phyloP scores from a whole-genome alignment of 2,797 vertebrate genomes.

The Cephalopachus bancanus region DNA sequence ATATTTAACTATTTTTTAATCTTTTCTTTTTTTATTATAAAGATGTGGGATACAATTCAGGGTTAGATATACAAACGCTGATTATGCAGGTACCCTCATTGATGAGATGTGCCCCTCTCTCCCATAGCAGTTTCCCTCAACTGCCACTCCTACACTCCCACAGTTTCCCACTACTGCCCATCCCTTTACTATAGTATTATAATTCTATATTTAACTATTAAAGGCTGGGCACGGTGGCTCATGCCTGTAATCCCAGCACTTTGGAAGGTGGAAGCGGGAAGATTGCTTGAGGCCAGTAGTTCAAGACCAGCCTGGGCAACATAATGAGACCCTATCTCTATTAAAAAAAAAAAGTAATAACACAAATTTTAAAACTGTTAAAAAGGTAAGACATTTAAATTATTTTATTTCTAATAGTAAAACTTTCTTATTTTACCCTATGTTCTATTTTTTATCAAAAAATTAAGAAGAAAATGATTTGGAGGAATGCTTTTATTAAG shows the following conservation, averaged over 20 bases:
- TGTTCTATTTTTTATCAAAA: conserved; percentile 10
- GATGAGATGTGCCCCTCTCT: too few species aligned
- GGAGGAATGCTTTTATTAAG: conserved; percentile 72
- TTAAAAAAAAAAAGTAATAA: neutral
- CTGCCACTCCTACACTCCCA: too few species aligned
- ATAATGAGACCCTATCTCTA: neutral
- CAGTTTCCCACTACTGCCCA: too few species aligned
- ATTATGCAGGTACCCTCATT: too few species aligned
- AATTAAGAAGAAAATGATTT: conserved; percentile 44
- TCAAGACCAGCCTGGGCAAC: neutral
- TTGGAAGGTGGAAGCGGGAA: neutral
- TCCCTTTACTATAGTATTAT: too few species aligned
- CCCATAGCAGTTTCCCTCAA: too few species aligned
- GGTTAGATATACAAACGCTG: too few species aligned
- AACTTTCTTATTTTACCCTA: neutral
- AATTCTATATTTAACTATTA: too few species aligned
- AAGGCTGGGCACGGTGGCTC: neutral
- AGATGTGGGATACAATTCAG: too few species aligned
- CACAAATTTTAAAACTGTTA: neutral
- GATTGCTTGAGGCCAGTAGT: neutral
- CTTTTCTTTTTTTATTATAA: too few species aligned
- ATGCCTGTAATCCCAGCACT: neutral
- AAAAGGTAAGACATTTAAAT: neutral
- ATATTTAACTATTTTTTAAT: neutral
- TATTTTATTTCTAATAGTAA: conserved; percentile 1